Evolutionary conservation across 1,140 invertebrate species (phyloP).

Genomic region (Diprion similis): DNA sequence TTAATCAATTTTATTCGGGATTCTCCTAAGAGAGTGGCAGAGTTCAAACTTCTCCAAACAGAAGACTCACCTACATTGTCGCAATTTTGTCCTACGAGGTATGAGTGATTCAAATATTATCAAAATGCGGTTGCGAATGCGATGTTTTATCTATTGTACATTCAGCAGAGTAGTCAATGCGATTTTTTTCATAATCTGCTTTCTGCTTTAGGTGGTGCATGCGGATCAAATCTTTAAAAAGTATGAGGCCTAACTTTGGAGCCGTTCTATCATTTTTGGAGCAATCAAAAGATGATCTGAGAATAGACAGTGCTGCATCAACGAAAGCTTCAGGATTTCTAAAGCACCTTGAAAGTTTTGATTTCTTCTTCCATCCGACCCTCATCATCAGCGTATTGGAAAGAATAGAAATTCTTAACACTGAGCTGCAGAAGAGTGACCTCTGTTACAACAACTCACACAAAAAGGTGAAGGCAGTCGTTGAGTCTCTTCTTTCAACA

Average conservation of each 20-base stretch:
- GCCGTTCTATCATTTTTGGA: slow-evolving; percentile 20
- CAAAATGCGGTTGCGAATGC: neutral
- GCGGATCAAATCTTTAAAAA: slow-evolving; percentile 27
- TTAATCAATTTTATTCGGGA: slow-evolving; percentile 30
- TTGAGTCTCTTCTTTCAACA: slow-evolving; percentile 21
- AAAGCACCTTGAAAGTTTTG: slow-evolving; percentile 22
- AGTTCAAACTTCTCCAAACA: slow-evolving; percentile 27
- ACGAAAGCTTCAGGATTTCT: slow-evolving; percentile 28
- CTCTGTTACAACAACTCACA: slow-evolving; percentile 26
- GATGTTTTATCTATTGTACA: neutral
- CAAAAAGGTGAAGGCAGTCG: slow-evolving; percentile 26
- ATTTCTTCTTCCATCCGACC: slow-evolving; percentile 25
- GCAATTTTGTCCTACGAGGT: slow-evolving; percentile 1
- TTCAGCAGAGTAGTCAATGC: neutral
- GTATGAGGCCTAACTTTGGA: slow-evolving; percentile 21
- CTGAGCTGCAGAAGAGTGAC: slow-evolving; percentile 24
- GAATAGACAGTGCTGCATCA: slow-evolving; percentile 23
- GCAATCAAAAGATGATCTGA: slow-evolving; percentile 15
- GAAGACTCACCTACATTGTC: neutral
- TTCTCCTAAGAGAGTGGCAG: slow-evolving; percentile 26
- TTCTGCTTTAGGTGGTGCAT: slow-evolving; percentile 27
- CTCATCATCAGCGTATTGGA: slow-evolving; percentile 26
- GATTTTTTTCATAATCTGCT: slow-evolving; percentile 5
- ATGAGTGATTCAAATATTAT: neutral
- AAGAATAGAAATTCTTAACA: slow-evolving; percentile 29